Evolutionary conservation across 1,140 invertebrate species (phyloP).

Genomic region (Polyergus mexicanus): DNA sequence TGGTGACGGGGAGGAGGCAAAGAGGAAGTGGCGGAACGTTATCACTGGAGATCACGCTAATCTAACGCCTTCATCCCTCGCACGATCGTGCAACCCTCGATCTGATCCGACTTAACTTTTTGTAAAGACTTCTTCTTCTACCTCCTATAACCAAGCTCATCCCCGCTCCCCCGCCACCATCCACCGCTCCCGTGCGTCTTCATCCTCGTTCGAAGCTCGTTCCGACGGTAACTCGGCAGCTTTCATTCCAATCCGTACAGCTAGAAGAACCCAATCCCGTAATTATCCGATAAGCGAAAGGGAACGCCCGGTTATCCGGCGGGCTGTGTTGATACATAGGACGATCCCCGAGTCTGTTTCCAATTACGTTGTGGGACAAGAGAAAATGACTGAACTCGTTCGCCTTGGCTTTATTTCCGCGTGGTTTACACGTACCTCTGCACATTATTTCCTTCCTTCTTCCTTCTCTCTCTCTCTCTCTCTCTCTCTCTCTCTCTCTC

Average conservation of each 20-base stretch:
- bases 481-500: too few species aligned
- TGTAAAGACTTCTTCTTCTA: constrained; percentile 81
- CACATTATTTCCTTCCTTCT: constrained; percentile 31
- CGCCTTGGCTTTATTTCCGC: constrained; percentile 60
- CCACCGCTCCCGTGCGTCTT: constrained; percentile 29
- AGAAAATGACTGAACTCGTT: constrained; percentile 68
- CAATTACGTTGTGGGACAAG: constrained; percentile 76
- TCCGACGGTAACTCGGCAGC: constrained; percentile 23
- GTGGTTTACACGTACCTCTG: constrained; percentile 38
- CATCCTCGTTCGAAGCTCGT: constrained; percentile 37
- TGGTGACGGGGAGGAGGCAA: constrained; percentile 60
- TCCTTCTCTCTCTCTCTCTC: constrained; percentile 1
- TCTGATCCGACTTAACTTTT: constrained; percentile 84
- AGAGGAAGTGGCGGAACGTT: constrained; percentile 76
- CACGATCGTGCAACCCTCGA: constrained; percentile 71
- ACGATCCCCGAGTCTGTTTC: constrained; percentile 71
- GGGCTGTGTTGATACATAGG: constrained; percentile 76
- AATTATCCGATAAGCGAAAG: constrained; percentile 82
- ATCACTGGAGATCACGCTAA: constrained; percentile 86
- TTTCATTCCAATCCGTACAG: constrained; percentile 57
- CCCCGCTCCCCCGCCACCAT: too few species aligned
- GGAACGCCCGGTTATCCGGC: constrained; percentile 66
- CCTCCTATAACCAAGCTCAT: neutral
- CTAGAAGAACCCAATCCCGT: constrained; percentile 71
- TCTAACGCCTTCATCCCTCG: constrained; percentile 82